These are phyloP conservation scores for Mactra quadrangularis DNA, from an alignment of 1,140 invertebrate species.

Conservation along the genomic window DNA sequence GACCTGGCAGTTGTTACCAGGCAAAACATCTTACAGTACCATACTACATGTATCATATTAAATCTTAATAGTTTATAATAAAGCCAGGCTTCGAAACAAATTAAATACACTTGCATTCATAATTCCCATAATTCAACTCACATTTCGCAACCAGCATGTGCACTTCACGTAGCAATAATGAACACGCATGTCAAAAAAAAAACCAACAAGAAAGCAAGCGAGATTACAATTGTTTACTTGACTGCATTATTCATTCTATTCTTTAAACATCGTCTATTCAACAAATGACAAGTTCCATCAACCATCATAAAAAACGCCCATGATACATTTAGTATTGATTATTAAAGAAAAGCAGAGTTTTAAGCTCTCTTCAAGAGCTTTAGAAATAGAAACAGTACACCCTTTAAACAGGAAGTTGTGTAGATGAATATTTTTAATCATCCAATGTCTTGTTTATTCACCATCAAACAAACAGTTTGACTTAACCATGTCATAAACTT, in stretches of 20 bases:
- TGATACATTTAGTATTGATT: not conserved
- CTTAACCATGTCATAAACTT: conserved; percentile 39
- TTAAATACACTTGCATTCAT: too few species aligned
- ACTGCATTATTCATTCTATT: not conserved
- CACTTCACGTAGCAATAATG: too few species aligned
- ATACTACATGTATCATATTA: too few species aligned
- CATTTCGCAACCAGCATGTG: too few species aligned
- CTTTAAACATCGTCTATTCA: not conserved
- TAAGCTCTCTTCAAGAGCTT: conserved; percentile 7
- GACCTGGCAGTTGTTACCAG: too few species aligned
- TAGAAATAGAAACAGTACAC: not conserved
- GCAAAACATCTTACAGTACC: too few species aligned
- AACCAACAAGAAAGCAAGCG: too few species aligned
- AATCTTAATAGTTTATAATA: too few species aligned
- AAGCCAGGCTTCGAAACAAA: too few species aligned
- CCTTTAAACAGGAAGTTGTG: not conserved
- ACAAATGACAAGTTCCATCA: not conserved
- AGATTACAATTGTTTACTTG: too few species aligned
- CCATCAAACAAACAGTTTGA: conserved; percentile 34
- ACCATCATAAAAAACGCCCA: not conserved
- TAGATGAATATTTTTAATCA: not conserved
- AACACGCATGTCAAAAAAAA: too few species aligned
- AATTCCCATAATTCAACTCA: too few species aligned
- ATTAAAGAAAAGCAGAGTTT: not conserved
- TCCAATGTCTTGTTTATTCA: not conserved